Evolutionary conservation across 2,113 vertebrate genomes (phyloP), one percentile per base, ranked within the genome.

Genomic region (Cryptotis parvus): DNA sequence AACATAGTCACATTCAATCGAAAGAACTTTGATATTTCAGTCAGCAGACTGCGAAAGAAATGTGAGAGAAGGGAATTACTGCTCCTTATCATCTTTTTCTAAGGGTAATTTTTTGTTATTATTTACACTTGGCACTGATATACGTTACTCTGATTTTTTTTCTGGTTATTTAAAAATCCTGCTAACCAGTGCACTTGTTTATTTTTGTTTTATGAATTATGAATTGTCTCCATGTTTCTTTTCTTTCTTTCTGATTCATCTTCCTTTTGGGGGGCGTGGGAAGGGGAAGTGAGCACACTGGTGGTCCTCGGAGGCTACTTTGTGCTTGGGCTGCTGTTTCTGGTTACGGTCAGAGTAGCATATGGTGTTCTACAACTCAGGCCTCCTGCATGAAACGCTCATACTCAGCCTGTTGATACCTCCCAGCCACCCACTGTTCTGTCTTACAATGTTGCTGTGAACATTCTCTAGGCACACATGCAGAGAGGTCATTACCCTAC

Each of bases 41-140:
- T n/a, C 31, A 89, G 86, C 24, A 91, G 41, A 86, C 37, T 73
- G 26, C 26, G 87, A 95, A 84, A 86, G 41, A 90, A 95, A 78
- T 20, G 6, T 6, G 11, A 35, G 72, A 89, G 29, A 61, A 69
- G 63, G 74, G 14, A 65, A 27, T 29, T 7, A 65, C 31, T 65
- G 63, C 29, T 10, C 18, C 20, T 61, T 24, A 58, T 58, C 3
- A 22, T 58, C 3, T 58, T 6, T 20, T 15, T 18, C 20, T 49
- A 49, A 49, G 45, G 45, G 45, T 49, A 49, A 7, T 49, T 91
- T 65, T 61, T 39, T 69, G 35, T 37, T 87, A 29, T 49, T 70
- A 9, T 24, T 68, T 66, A 52, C 45, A 82, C 87, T 63, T 41
- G 41, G 5, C 8, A 33, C 63, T 76, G 73, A 43, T 31, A 74